Evolutionary conservation across 2,797 vertebrate genomes (phyloP), one percentile per base, ranked within the genome.

Genomic region (Amphiprion clarkii): DNA sequence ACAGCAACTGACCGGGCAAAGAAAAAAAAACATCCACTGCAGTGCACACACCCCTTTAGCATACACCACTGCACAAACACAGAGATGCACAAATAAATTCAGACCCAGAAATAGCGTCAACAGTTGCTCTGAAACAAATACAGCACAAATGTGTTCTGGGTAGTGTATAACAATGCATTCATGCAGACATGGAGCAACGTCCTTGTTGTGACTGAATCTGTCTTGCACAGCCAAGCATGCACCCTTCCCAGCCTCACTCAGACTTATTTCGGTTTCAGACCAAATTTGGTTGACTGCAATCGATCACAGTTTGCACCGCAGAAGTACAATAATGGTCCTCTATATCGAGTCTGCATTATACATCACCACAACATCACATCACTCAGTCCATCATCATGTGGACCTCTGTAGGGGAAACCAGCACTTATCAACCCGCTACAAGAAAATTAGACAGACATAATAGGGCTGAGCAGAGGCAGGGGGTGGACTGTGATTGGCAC

Each of bases 401-500:
- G 40, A 79, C 79, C 63, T 68, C 55, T 78, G 44, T 61, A 58
- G 59, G 60, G 55, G 59, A 86, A 86, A 63, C 59, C 61, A 51
- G 57, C 79, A 91, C 84, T 91, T 82, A 83, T 84, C 85, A 82
- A 60, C 78, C 59, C 63, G 70, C 84, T 64, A 75, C 74, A 70
- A 75, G 79, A 44, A 76, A 83, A 90, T 89, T 89, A 88, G 81
- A 85, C 53, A 62, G 53, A 72, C n/a, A 67, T 84, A 79, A 88
- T 59, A 65, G 77, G 68, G 51, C 58, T 79, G 52, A 86, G 70
- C 29, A 46, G 76, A 64, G 75, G 55, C 27, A 74, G 70, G 52
- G 73, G 78, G 31, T 60, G 64, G 58, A 39, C 12, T 46, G 17
- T 23, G 67, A 60, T 36, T 52, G 51, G 66, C 54, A 46, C 55